Percentiles rank a stretch among this genome's conserved stretches.
Conservation (phyloP, 2,113 vertebrate genomes). For the Calypte anna region DNA sequence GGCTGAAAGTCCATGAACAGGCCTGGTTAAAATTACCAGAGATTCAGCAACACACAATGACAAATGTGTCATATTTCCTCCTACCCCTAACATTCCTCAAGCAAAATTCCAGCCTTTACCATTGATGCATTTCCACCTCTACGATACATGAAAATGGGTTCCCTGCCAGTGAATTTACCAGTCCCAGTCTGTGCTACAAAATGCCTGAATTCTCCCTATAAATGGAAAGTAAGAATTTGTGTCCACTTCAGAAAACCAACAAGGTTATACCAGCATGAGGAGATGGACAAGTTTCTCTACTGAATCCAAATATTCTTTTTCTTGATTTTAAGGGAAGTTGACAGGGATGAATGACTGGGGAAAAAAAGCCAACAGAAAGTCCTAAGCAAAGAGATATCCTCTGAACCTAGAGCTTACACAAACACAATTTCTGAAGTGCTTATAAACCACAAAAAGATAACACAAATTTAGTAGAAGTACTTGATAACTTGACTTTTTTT, state of each 20-base stretch:
- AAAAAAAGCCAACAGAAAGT: rapidly evolving
- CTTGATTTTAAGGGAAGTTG: neutral
- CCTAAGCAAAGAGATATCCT: neutral
- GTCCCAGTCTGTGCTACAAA: neutral
- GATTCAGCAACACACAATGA: neutral
- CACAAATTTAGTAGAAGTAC: neutral
- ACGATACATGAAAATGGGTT: neutral
- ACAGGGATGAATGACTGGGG: neutral
- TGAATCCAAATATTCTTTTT: neutral
- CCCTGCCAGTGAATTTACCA: neutral
- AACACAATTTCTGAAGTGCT: neutral
- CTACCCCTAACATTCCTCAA: neutral
- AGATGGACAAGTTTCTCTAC: neutral
- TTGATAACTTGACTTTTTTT: neutral
- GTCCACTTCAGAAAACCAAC: neutral
- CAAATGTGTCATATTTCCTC: neutral
- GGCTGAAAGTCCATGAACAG: neutral
- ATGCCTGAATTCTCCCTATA: neutral
- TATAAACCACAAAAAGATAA: neutral
- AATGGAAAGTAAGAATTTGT: neutral
- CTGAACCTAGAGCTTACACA: neutral
- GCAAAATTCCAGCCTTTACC: neutral
- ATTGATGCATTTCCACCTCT: neutral
- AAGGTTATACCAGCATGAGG: neutral
- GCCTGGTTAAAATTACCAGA: neutral